A percentile compares a stretch with the other conserved stretches of the same genome.
phyloP scores from a whole-genome alignment of 2,113 vertebrate species.

The Lagopus muta region DNA sequence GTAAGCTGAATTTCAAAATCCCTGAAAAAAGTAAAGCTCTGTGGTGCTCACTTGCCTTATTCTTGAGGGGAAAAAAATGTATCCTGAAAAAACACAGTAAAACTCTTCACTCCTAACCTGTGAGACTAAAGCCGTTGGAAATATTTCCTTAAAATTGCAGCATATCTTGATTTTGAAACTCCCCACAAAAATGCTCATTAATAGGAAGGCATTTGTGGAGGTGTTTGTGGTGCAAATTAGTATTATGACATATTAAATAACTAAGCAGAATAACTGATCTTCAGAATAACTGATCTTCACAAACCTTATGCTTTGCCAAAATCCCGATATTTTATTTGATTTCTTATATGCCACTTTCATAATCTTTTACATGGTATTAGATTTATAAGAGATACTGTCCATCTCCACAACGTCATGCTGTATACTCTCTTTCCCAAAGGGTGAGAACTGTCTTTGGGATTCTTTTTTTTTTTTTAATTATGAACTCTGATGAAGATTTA shows the following conservation, averaged over 20 bases:
- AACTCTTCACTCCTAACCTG: conserved; percentile 60
- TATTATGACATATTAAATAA: conserved; percentile 49
- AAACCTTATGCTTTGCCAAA: conserved; percentile 30
- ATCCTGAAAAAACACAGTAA: conserved; percentile 69
- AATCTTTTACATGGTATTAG: neutral
- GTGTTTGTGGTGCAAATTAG: conserved; percentile 71
- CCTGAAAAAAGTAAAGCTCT: conserved; percentile 81
- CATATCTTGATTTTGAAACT: conserved; percentile 67
- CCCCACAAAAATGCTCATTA: conserved; percentile 69
- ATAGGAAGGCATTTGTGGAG: conserved; percentile 65
- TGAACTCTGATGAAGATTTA: neutral
- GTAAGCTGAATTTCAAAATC: conserved; percentile 84
- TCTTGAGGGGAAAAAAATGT: conserved; percentile 33
- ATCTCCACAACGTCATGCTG: neutral
- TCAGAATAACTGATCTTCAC: conserved; percentile 51
- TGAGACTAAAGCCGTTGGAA: conserved; percentile 59
- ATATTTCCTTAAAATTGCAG: conserved; percentile 66
- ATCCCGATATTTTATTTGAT: conserved; percentile 36
- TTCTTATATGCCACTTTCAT: conserved; percentile 1
- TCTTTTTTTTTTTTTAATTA: neutral
- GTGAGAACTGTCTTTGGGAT: neutral
- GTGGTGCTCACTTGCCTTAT: conserved; percentile 77
- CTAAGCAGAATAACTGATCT: conserved; percentile 51
- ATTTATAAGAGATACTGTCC: neutral
- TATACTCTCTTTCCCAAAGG: neutral